Base-by-base conservation (phyloP, 2,797 vertebrate species). In the Tragelaphus eurycerus region DNA sequence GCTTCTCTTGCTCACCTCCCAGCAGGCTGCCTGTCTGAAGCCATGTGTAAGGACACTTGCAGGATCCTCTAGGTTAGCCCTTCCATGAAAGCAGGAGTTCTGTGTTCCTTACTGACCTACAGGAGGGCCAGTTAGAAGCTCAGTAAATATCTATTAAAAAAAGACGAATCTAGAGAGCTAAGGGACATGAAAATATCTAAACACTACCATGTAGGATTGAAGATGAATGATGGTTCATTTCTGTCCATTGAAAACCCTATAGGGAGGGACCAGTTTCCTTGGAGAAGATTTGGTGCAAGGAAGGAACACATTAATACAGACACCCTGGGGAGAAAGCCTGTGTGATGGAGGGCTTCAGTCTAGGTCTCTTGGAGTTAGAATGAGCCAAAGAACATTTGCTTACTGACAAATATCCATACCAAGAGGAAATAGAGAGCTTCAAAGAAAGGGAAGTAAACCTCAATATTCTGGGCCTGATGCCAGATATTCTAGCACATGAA, bases 401-500 rank as follows among this genome's bases (percentile, higher is more conserved):
- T 74, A 8, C 34, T n/a, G 84, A 81, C 38, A 15, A 84, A 16
- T 31, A n/a, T 74, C 87, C 81, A 64, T 97, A 87, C 25, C 38
- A 83, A 50, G 54, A 95, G 78, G 94, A 97, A 88, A 93, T 46
- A 8, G 82, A 96, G 48, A 89, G 31, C 57, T 89, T 81, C 31
- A 38, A 59, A 83, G 86, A 86, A 46, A 57, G 71, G 64, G 82
- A 96, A 95, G 86, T 46, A 95, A 86, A 67, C 91, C 95, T 86
- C 27, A 2, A 13, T 87, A 84, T 96, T 86, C 94, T 93, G 86
- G 94, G 79, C 83, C 54, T 5, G 4, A 3, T 57, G 83, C 86
- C 91, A 90, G 57, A 59, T 79, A 94, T 62, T 62, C 38, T 34
- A 59, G 67, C 62, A 64, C 85, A 60, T 79, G 50, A 95, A 78